Base-by-base conservation (phyloP, 1,140 invertebrate genomes). In the Drosophila parvula region DNA sequence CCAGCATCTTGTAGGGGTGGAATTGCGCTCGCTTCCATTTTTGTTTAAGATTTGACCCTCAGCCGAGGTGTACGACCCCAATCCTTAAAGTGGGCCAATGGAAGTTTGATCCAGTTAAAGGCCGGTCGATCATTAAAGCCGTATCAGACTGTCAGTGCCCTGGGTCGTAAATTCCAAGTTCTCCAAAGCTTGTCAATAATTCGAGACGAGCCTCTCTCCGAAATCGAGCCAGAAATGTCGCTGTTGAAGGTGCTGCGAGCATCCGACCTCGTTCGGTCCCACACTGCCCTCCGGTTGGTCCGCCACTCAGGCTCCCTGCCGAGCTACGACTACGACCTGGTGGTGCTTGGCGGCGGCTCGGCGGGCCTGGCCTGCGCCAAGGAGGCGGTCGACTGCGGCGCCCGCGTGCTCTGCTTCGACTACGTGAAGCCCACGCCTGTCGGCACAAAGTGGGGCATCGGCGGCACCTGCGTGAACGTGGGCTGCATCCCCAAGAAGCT, bases 401-500 rank as follows among this genome's bases (percentile, higher is more conserved):
- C 96, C 38, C 97, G 96, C 92, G 98, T 99, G 5, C 96, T 97
- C 5, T 96, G 98, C 58, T 93, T 99, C 47, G 98, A 99, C 93
- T 99, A 95, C 93, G 98, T 99, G 0, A 95, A 95, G 32, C 98
- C 98, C 0, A 96, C 96, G 18, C 97, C 97, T 0, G 92, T 92
- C 61, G 97, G 97, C 43, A 96, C 96, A 2, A 96, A 95, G 92
- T 98, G 97, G 98, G 98, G 98, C 51, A 93, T 99, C 5, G 98
- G 98, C 67, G 98, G 98, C 36, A 99, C 98, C 4, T 99, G 98
- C 93, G 98, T 99, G 1, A 99, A 99, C 94, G 98, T 99, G 28
- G 98, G 98, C 40, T 99, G 98, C 92, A 99, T 99, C 92, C 98
- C 98, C 6, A 99, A 99, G 92, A 99, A 99, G 91, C 92, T 99